These are phyloP conservation scores for Hestina assimilis DNA, from an alignment of 1,140 invertebrate species.

Conservation along the genomic window DNA sequence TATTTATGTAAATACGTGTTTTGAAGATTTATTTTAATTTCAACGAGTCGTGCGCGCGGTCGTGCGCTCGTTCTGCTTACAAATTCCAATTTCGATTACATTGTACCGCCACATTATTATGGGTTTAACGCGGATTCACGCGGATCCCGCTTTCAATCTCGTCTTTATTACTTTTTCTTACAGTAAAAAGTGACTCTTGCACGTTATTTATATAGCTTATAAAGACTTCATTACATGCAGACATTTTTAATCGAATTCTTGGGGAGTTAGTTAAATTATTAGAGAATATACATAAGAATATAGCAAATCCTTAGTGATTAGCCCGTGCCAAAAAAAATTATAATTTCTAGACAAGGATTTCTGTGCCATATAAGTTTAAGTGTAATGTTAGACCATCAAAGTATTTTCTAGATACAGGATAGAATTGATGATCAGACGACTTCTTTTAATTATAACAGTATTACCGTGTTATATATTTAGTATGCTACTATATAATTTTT, in stretches of 20 bases:
- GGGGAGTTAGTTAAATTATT: too few relatives aligned
- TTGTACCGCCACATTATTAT: conserved; percentile 21
- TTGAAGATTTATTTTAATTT: not conserved
- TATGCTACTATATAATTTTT: too few relatives aligned
- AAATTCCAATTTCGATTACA: conserved; percentile 25
- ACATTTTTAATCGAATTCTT: not conserved
- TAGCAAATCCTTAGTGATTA: too few relatives aligned
- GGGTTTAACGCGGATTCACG: conserved; percentile 22
- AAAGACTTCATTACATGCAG: not conserved
- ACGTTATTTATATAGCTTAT: not conserved
- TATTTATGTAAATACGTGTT: not conserved
- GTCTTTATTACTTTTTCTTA: conserved; percentile 26
- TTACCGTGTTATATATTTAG: too few relatives aligned
- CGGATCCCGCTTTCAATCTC: conserved; percentile 20
- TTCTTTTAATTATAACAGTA: too few relatives aligned
- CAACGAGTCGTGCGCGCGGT: not conserved
- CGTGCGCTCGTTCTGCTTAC: not conserved
- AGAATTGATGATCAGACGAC: too few relatives aligned
- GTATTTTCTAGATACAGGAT: too few relatives aligned
- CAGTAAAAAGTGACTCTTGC: conserved; percentile 1
- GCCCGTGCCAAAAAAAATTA: too few relatives aligned
- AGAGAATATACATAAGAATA: too few relatives aligned
- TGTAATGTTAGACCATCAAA: too few relatives aligned
- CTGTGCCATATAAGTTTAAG: too few relatives aligned
- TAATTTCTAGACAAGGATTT: too few relatives aligned